Base-by-base conservation (phyloP, 2,113 vertebrate species). In the Sylvilagus bachmani region DNA sequence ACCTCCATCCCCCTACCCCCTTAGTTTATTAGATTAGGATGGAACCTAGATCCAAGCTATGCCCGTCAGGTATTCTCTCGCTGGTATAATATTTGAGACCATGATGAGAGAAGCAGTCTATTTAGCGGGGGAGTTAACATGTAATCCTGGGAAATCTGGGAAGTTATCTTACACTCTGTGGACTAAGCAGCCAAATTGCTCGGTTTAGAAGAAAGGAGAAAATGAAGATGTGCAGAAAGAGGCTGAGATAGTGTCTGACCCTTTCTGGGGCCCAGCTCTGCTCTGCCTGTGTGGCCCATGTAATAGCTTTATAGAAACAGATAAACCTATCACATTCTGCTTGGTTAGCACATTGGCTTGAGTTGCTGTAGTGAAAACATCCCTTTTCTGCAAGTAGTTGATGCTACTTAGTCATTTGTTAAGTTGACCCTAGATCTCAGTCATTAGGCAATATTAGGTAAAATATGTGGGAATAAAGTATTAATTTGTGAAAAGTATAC, bases 391-490 rank as follows among this genome's bases (percentile, higher is more conserved):
- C 24, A 82, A 44, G 83, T 33, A 62, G 61, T 83, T 79, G 21
- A n/a, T 92, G 25, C 31, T 75, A 25, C 9, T 88, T 89, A 73
- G 38, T 27, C 69, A 85, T 44, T 36, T 79, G 6, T 83, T 93
- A 49, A 62, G n/a, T 88, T 87, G 66, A 67, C 19, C 66, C 17
- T 79, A 51, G 66, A 11, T 90, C 67, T 24, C 79, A n/a, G 55
- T 19, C 10, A 70, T 19, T 66, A 90, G 74, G n/a, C 19, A 85
- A 27, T 64, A 95, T 44, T 90, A 95, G 86, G 84, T 87, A 92
- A 79, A 61, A 70, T 64, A 51, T 75, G 22, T 83, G 75, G n/a
- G 33, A 79, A 83, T 91, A 79, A 70, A 95, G 24, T 89, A 36
- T 61, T 82, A 21, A 61, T 66, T 85, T 91, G 66, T 93, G 74